Evolutionary conservation across 2,113 vertebrate genomes (phyloP).

Genomic region (Orthonyx spaldingii): DNA sequence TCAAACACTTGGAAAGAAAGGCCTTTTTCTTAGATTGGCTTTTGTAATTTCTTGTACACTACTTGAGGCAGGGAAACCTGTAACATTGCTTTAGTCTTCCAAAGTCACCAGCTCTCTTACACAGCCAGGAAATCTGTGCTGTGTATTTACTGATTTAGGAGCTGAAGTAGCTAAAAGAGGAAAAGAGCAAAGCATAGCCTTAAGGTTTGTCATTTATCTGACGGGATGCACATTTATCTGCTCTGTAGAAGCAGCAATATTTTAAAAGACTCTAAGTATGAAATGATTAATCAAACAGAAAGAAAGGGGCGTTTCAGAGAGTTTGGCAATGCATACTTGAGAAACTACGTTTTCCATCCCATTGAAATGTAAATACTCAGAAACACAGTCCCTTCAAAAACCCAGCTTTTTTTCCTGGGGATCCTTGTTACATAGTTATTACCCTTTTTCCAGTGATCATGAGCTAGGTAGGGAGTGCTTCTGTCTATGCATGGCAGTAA

Average conservation of each 20-base stretch:
- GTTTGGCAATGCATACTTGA: constrained; percentile 31
- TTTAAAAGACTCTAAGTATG: constrained; percentile 36
- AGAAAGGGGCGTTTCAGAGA: constrained; percentile 33
- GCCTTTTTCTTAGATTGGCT: neutral
- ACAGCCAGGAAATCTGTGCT: neutral
- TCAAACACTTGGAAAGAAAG: constrained; percentile 1
- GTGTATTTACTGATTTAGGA: neutral
- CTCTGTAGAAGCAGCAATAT: constrained; percentile 2
- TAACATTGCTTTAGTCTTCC: neutral
- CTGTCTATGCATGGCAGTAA: neutral
- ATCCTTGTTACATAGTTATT: constrained; percentile 1
- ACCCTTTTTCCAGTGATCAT: neutral
- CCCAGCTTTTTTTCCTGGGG: neutral
- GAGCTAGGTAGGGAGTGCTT: neutral
- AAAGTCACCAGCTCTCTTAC: neutral
- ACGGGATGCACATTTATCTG: neutral
- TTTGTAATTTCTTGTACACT: constrained; percentile 9
- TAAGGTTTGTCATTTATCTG: neutral
- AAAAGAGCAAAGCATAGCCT: neutral
- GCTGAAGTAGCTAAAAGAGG: neutral
- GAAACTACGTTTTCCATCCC: constrained; percentile 29
- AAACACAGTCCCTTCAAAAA: constrained; percentile 1
- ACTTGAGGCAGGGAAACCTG: neutral
- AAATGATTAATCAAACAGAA: constrained; percentile 60
- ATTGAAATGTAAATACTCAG: constrained; percentile 64